These are phyloP conservation scores for Ennomos fuscantarius DNA, from an alignment of 2,888 invertebrate genomes.

Conservation along the genomic window DNA sequence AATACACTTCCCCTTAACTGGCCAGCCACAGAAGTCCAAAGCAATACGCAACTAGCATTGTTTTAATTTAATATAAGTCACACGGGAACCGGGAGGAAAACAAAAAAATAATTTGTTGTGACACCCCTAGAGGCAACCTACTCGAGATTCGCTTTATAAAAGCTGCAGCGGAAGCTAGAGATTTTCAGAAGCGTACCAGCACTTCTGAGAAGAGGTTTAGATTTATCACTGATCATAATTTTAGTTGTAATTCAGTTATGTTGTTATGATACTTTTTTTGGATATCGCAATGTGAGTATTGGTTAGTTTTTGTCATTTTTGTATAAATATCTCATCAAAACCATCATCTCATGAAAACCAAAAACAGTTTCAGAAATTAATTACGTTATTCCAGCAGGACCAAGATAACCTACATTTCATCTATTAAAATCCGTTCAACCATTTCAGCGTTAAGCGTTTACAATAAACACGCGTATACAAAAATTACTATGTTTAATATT, in stretches of 20 bases:
- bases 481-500: no score
- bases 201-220: constrained; percentile 25
- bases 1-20: constrained; percentile 49
- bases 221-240: constrained; percentile 1
- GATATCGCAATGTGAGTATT: constrained; percentile 18
- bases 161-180: constrained; percentile 43
- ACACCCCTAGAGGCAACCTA: constrained; percentile 70
- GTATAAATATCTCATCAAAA: no score
- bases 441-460: no score
- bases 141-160: constrained; percentile 64
- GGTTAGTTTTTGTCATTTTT: no score
- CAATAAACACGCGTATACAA: no score
- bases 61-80: constrained; percentile 82
- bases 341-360: no score
- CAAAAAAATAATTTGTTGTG: constrained; percentile 62
- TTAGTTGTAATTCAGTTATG: neutral
- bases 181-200: constrained; percentile 49
- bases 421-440: no score
- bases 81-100: constrained; percentile 52
- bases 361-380: no score
- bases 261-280: constrained; percentile 24
- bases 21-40: constrained; percentile 55
- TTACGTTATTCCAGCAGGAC: no score
- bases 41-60: constrained; percentile 68
- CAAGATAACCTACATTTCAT: no score